Percentiles rank a stretch among this genome's conserved stretches.
Conservation (phyloP, 2,113 vertebrate genomes). For the Forbesichthys papilliferus region DNA sequence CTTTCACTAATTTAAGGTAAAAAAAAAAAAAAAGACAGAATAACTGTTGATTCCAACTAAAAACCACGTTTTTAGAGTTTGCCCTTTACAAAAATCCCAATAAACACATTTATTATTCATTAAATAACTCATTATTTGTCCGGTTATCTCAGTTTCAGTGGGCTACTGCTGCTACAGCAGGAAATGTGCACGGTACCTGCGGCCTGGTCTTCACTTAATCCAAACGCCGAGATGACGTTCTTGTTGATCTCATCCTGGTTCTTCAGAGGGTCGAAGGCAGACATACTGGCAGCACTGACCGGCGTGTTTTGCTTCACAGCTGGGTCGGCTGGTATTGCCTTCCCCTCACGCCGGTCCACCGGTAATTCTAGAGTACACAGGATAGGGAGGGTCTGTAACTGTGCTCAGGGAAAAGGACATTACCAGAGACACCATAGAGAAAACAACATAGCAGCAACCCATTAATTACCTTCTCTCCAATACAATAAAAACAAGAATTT, state of each 20-base stretch:
- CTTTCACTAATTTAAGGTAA: no score
- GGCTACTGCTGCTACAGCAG: not conserved
- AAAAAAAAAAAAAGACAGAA: no score
- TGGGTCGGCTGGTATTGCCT: constrained; percentile 81
- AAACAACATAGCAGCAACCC: not conserved
- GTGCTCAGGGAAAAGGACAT: not conserved
- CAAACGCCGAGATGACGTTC: constrained; percentile 97
- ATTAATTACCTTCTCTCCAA: not conserved
- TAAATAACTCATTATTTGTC: no score
- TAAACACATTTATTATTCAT: no score
- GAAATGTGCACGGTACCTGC: constrained; percentile 76
- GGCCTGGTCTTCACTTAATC: constrained; percentile 91
- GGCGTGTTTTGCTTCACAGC: constrained; percentile 87
- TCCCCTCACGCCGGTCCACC: constrained; percentile 85
- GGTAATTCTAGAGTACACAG: constrained; percentile 36
- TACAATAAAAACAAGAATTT: not conserved
- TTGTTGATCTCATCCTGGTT: constrained; percentile 98
- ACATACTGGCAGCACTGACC: constrained; percentile 98
- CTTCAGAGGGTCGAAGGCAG: constrained; percentile 96
- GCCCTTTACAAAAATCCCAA: no score
- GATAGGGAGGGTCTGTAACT: no score
- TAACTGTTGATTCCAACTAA: not conserved
- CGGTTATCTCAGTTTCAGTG: no score
- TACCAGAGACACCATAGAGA: not conserved
- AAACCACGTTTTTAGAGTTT: not conserved